Evolutionary conservation across 2,797 vertebrate species (phyloP).

Genomic region (Enteromius viviparus): DNA sequence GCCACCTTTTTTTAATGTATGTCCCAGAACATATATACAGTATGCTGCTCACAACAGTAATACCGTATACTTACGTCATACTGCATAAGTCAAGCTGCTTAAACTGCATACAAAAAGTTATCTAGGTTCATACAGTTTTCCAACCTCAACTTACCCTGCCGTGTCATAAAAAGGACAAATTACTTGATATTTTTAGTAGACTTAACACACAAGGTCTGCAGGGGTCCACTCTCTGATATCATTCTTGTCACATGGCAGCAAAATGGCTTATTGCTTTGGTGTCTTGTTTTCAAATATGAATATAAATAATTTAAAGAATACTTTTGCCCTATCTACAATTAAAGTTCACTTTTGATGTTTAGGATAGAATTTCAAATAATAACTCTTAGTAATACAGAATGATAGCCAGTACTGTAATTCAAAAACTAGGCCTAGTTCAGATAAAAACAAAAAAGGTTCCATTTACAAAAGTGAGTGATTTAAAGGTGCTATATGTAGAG

Average conservation of each 20-base stretch:
- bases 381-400: neutral
- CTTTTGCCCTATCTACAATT: neutral
- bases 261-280: neutral
- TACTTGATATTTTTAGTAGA: neutral
- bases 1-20: neutral
- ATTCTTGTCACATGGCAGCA: neutral
- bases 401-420: neutral
- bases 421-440: neutral
- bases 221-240: neutral
- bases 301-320: neutral
- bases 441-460: neutral
- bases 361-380: neutral
- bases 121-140: neutral
- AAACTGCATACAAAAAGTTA: neutral
- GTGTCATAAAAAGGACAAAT: neutral
- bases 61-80: neutral
- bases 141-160: neutral
- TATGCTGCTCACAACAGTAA: neutral
- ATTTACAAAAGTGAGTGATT: too few relatives aligned
- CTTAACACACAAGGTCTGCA: neutral
- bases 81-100: too few relatives aligned
- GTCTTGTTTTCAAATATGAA: neutral
- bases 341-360: neutral
- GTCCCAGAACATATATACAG: neutral
- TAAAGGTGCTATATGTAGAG: too few relatives aligned